phyloP scores from a whole-genome alignment of 2,888 invertebrate species.

The Hipparchia sbordonii region DNA sequence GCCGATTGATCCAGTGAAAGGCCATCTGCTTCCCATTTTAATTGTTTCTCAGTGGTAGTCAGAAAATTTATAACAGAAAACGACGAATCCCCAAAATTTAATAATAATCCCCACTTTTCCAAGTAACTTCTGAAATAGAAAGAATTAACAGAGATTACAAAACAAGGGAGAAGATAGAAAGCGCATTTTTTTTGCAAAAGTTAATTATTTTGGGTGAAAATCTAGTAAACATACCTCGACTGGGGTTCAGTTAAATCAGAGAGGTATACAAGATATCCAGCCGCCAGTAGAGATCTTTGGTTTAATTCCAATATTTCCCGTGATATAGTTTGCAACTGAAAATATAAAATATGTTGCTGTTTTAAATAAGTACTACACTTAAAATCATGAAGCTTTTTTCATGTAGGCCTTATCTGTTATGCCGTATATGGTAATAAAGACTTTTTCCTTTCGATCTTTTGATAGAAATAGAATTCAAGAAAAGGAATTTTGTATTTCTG shows the following conservation, averaged over 20 bases:
- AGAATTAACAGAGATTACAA: too few species aligned
- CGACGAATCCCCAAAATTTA: slow-evolving; percentile 63
- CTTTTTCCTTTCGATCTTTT: too few species aligned
- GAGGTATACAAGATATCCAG: slow-evolving; percentile 91
- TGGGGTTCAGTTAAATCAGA: slow-evolving; percentile 87
- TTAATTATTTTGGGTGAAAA: too few species aligned
- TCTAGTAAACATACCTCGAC: slow-evolving; percentile 68
- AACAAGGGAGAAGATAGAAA: neutral
- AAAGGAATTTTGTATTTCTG: too few species aligned
- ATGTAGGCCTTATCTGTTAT: too few species aligned
- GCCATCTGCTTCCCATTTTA: slow-evolving; percentile 94
- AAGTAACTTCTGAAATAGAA: slow-evolving; percentile 62
- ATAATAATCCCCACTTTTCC: slow-evolving; percentile 75
- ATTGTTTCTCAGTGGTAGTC: slow-evolving; percentile 83
- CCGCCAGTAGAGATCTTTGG: slow-evolving; percentile 86
- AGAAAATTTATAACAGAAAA: slow-evolving; percentile 73
- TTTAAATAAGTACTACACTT: neutral
- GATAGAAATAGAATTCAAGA: too few species aligned
- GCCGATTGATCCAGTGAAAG: slow-evolving; percentile 90
- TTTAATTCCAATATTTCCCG: slow-evolving; percentile 85
- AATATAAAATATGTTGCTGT: slow-evolving; percentile 27
- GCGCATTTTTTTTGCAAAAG: neutral
- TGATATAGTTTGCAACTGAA: slow-evolving; percentile 84
- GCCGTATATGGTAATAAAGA: too few species aligned
- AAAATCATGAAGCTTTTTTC: too few species aligned